Conservation (phyloP, 2,888 invertebrate genomes). For the Drosophila cracens region DNA sequence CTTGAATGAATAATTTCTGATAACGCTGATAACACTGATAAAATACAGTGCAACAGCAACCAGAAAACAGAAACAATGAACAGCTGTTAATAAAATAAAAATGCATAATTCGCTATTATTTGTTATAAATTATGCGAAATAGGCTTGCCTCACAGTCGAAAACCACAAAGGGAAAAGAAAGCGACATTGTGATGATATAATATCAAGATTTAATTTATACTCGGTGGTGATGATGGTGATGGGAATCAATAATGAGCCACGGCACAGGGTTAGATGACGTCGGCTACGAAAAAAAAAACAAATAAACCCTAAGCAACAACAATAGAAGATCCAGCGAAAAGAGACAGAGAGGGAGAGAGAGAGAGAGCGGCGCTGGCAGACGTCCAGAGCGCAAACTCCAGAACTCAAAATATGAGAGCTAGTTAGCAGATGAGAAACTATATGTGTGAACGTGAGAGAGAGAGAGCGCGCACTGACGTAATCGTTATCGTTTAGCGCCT, state of each 20-base stretch:
- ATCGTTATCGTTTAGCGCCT: constrained; percentile 57
- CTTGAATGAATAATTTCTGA: constrained; percentile 37
- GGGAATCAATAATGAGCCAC: constrained; percentile 63
- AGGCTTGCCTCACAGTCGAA: constrained; percentile 10
- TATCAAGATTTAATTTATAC: constrained; percentile 59
- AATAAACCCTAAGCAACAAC: constrained; percentile 23
- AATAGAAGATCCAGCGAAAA: constrained; percentile 3
- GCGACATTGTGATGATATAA: constrained; percentile 70
- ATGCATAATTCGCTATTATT: constrained; percentile 58
- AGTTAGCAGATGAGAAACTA: constrained; percentile 12
- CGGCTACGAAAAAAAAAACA: constrained; percentile 21
- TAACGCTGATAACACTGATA: constrained; percentile 66
- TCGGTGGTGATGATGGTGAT: constrained; percentile 15
- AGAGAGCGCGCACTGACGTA: constrained; percentile 67
- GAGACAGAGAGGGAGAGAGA: constrained; percentile 11
- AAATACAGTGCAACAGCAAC: constrained; percentile 23
- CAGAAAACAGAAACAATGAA: constrained; percentile 21
- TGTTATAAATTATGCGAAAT: constrained; percentile 46
- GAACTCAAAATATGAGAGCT: constrained; percentile 41
- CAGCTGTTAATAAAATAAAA: constrained; percentile 58
- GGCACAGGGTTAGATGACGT: constrained; percentile 45
- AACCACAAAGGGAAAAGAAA: constrained; percentile 54
- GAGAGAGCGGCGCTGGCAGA: constrained; percentile 8
- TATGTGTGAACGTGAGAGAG: constrained; percentile 3
- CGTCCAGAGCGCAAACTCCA: constrained; percentile 74